These are phyloP conservation scores for Melanotaenia nigrans DNA, from an alignment of 2,797 vertebrate genomes.

Conservation along the genomic window DNA sequence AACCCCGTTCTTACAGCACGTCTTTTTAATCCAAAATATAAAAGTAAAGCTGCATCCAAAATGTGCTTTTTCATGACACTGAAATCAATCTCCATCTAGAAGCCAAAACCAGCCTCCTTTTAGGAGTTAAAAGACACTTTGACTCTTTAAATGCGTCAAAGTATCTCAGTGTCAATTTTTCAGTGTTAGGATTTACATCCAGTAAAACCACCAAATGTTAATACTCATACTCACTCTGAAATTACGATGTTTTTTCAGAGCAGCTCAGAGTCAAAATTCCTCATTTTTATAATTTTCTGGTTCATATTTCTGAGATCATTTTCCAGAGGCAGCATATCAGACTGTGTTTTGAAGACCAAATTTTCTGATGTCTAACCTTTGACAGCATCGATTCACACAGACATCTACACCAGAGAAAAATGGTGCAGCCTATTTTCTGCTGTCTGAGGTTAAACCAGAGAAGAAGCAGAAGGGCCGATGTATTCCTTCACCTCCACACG, in stretches of 20 bases:
- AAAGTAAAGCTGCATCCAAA: too few relatives aligned
- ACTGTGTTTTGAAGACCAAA: constrained; percentile 12
- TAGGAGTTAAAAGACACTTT: too few relatives aligned
- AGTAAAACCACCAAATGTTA: too few relatives aligned
- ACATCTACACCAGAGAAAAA: constrained; percentile 42
- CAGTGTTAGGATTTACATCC: too few relatives aligned
- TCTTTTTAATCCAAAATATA: too few relatives aligned
- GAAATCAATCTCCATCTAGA: neutral
- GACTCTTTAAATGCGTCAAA: too few relatives aligned
- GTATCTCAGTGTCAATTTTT: too few relatives aligned
- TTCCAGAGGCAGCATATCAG: constrained; percentile 7
- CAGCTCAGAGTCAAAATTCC: neutral
- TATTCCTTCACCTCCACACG: constrained; percentile 36
- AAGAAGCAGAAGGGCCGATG: constrained; percentile 39
- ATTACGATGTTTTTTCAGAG: too few relatives aligned
- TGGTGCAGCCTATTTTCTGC: constrained; percentile 41
- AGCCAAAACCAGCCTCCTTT: neutral
- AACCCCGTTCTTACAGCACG: too few relatives aligned
- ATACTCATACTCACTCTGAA: too few relatives aligned
- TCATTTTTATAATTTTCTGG: neutral
- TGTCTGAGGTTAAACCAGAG: constrained; percentile 33
- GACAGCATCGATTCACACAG: constrained; percentile 29
- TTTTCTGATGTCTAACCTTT: constrained; percentile 42
- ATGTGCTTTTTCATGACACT: too few relatives aligned
- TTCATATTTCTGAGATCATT: neutral